phyloP scores from a whole-genome alignment of 2,113 vertebrate species.

The Castor canadensis region DNA sequence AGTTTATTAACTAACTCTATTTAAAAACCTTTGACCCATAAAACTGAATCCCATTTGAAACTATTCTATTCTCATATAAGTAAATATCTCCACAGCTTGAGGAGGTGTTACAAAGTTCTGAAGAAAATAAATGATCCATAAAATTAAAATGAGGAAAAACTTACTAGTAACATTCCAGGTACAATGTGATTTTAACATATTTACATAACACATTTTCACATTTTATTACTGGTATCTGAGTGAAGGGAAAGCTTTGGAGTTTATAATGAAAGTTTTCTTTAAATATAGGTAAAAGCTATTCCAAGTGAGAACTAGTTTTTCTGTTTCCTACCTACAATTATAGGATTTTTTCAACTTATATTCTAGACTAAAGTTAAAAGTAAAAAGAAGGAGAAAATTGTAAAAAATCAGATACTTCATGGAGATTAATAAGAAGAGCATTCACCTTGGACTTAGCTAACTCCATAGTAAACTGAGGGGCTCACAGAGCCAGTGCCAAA shows the following conservation, averaged over 20 bases:
- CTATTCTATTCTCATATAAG: neutral
- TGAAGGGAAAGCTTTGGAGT: neutral
- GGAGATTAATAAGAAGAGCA: neutral
- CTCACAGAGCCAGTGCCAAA: neutral
- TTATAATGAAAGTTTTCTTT: neutral
- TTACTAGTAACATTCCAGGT: neutral
- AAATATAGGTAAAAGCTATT: neutral
- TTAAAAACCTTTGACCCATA: neutral
- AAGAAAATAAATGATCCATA: neutral
- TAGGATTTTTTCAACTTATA: neutral
- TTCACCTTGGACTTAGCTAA: neutral
- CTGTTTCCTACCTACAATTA: neutral
- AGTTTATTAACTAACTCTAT: neutral
- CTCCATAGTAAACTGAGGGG: fast-evolving
- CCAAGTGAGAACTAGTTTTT: neutral
- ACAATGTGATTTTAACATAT: neutral
- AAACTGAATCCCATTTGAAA: neutral
- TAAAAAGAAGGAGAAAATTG: neutral
- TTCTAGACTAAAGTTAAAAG: neutral
- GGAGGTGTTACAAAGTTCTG: neutral
- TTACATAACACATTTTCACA: neutral
- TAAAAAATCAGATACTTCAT: neutral
- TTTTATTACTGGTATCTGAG: neutral
- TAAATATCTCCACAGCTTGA: neutral
- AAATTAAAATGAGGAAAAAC: neutral